Conservation (phyloP, 2,113 vertebrate genomes). For the Barbus barbus region DNA sequence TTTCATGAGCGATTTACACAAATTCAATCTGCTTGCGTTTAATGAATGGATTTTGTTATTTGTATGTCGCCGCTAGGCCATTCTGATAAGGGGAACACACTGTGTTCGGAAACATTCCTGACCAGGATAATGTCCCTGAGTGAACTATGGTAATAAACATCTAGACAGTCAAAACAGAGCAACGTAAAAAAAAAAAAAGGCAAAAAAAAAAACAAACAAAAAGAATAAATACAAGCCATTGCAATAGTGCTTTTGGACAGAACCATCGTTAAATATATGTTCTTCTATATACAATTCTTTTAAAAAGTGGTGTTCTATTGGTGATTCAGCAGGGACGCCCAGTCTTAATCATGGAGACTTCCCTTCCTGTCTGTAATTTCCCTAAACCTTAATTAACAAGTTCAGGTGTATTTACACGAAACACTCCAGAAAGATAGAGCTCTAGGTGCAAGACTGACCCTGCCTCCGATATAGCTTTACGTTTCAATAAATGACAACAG, state of each 20-base stretch:
- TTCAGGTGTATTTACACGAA: background rate
- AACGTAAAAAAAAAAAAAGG: background rate
- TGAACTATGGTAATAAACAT: constrained; percentile 48
- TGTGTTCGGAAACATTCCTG: constrained; percentile 53
- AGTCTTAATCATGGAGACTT: background rate
- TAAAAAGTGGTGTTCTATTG: constrained; percentile 42
- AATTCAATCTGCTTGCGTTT: background rate
- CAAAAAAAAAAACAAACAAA: background rate
- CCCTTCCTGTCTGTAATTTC: background rate
- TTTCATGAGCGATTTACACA: background rate
- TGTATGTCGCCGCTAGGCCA: background rate
- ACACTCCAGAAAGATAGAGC: background rate
- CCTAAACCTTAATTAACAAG: background rate
- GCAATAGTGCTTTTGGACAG: constrained; percentile 59
- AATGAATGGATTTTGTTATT: background rate
- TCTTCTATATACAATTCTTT: constrained; percentile 55
- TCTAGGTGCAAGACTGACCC: background rate
- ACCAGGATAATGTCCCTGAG: constrained; percentile 60
- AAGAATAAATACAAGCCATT: constrained; percentile 58
- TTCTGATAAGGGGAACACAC: constrained; percentile 47
- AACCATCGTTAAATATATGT: constrained; percentile 53
- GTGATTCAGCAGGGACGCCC: background rate
- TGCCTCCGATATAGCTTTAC: constrained; percentile 26
- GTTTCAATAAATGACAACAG: constrained; percentile 18
- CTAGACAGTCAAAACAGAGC: background rate